Evolutionary conservation across 2,888 invertebrate genomes (phyloP), one percentile per base, ranked within the genome.

Genomic region (Thalpophila matura): DNA sequence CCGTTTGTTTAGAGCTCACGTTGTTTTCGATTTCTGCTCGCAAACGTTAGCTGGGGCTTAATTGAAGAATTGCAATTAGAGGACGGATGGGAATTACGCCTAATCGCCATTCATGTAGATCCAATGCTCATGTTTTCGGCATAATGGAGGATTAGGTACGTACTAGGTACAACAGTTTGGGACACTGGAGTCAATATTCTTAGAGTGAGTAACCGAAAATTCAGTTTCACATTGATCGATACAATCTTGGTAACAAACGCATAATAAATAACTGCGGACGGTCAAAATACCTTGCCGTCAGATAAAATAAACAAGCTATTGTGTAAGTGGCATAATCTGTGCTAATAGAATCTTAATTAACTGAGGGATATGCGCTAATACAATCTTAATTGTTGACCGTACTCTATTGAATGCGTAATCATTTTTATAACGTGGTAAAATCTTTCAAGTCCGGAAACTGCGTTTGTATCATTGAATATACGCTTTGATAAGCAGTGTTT

Each of bases 301-400:
- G 14, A 54, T 37, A 47, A 62, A 55, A 62, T 29, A 37, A 56
- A 46, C 51, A 62, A 55, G 16, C 35, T 50, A 55, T 74, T 50
- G 42, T 66, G 24, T 40, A 20, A 46, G 24, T 37, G 9, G n/a
- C 54, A 55, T 58, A 33, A 53, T 56, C 10, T 22, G 20, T 16
- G 26, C 33, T 40, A 57, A 62, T 50, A 63, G 51, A 62, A 59
- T 64, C 35, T 38, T 47, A 61, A 77, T 66, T 59, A 61, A 31
- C 40, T 47, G 46, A 56, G 37, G 58, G 29, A 43, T 46, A 55
- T n/a, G 31, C 18, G 46, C 42, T 18, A 68, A 57, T 31, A 56
- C 16, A 42, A 49, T 38, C 24, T 37, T 51, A 71, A 70, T 56
- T 47, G 46, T 37, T 55, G 31, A 18, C 24, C 12, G 45, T 42